Evolutionary conservation across 2,797 vertebrate genomes (phyloP).

Genomic region (Neopelma chrysocephalum): DNA sequence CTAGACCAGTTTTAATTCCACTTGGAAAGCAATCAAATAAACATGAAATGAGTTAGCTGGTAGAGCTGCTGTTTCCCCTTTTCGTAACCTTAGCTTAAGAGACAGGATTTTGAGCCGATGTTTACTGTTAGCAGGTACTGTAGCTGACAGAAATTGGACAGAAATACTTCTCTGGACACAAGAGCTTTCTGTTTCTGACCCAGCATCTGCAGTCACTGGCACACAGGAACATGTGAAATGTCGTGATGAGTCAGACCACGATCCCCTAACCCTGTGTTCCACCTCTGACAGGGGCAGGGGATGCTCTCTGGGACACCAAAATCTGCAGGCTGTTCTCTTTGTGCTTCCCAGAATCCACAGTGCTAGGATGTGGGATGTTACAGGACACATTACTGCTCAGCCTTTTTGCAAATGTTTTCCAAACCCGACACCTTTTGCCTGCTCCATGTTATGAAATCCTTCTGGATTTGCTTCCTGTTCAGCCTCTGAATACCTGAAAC

Average conservation of each 20-base stretch:
- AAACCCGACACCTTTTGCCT: not conserved
- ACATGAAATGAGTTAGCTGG: not conserved
- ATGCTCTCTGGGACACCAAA: not conserved
- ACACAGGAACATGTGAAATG: not conserved
- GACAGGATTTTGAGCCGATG: not conserved
- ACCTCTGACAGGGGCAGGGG: not conserved
- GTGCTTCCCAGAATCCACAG: not conserved
- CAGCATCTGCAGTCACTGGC: not conserved
- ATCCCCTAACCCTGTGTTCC: not conserved
- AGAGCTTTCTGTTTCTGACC: not conserved
- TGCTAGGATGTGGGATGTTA: not conserved
- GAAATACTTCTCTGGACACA: not conserved
- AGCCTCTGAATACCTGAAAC: not conserved
- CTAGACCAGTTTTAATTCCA: not conserved
- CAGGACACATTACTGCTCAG: not conserved
- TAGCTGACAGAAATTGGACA: not conserved
- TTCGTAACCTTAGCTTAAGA: not conserved
- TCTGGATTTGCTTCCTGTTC: not conserved
- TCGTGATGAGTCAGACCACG: not conserved
- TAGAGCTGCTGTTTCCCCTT: not conserved
- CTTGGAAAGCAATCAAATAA: not conserved
- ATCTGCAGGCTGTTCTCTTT: not conserved
- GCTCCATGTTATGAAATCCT: not conserved
- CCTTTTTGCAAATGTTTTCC: not conserved
- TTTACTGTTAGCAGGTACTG: not conserved